phyloP scores from a whole-genome alignment of 2,797 vertebrate genomes.

The Acrocephalus scirpaceus region DNA sequence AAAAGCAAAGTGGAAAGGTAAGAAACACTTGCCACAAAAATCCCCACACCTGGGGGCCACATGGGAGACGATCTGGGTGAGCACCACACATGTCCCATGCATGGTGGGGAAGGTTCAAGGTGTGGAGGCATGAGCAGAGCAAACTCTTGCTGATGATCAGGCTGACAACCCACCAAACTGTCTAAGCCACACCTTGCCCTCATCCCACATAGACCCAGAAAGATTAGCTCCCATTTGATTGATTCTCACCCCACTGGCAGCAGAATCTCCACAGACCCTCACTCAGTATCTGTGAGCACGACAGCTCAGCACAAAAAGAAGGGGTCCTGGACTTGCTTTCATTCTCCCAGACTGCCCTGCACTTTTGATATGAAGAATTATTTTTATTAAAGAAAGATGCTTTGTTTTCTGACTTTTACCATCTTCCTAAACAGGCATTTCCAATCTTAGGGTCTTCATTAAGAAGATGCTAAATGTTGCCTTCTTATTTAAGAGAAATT shows the following conservation, averaged over 20 bases:
- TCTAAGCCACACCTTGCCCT: not conserved
- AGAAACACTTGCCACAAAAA: not conserved
- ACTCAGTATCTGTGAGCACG: not conserved
- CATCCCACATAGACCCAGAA: not conserved
- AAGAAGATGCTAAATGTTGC: not conserved
- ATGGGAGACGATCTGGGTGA: not conserved
- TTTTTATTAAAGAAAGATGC: not conserved
- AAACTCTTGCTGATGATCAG: not conserved
- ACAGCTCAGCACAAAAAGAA: not conserved
- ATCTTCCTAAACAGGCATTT: not conserved
- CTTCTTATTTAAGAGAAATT: not conserved
- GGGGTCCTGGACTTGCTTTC: not conserved
- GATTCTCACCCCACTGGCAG: not conserved
- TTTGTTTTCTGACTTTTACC: not conserved
- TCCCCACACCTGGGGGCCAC: no score
- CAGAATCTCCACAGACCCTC: not conserved
- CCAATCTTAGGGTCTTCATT: not conserved
- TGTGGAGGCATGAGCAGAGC: accelerated
- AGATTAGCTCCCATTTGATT: not conserved
- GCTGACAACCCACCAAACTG: not conserved
- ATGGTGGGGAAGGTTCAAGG: not conserved
- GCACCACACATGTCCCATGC: not conserved
- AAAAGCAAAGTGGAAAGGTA: not conserved
- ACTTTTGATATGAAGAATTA: not conserved
- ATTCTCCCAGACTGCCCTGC: not conserved